phyloP scores from a whole-genome alignment of 2,113 vertebrate species.

The Leptosomus discolor region DNA sequence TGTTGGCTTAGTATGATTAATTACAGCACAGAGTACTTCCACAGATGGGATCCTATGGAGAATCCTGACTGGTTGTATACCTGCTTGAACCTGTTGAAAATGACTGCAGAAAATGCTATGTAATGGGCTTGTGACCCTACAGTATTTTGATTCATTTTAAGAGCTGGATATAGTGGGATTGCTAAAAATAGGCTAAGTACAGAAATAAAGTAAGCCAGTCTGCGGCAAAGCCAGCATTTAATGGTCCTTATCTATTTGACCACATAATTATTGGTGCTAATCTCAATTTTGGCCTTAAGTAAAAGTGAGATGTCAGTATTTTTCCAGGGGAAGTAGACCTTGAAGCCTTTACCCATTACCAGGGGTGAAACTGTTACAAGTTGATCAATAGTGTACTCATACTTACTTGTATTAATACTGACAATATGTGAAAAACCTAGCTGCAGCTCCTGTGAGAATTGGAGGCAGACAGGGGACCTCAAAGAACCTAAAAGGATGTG shows the following conservation, averaged over 20 bases:
- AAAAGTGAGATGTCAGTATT: neutral
- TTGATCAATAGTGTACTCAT: neutral
- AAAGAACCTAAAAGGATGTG: neutral
- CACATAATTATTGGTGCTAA: neutral
- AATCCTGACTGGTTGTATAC: neutral
- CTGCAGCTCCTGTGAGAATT: neutral
- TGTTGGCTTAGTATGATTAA: neutral
- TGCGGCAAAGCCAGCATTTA: neutral
- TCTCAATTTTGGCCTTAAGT: neutral
- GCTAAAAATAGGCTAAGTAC: neutral
- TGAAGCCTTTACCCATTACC: neutral
- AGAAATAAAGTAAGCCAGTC: neutral
- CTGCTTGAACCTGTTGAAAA: neutral
- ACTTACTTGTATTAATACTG: neutral
- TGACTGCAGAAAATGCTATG: neutral
- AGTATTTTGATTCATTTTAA: neutral
- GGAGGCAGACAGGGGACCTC: neutral
- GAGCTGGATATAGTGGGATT: neutral
- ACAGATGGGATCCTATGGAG: neutral
- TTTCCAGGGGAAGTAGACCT: neutral
- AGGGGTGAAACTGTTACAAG: neutral
- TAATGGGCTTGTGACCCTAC: neutral
- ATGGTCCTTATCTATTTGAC: neutral
- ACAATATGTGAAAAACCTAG: neutral
- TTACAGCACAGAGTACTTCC: neutral